phyloP scores from a whole-genome alignment of 1,140 invertebrate genomes.

The Diorhabda sublineata region DNA sequence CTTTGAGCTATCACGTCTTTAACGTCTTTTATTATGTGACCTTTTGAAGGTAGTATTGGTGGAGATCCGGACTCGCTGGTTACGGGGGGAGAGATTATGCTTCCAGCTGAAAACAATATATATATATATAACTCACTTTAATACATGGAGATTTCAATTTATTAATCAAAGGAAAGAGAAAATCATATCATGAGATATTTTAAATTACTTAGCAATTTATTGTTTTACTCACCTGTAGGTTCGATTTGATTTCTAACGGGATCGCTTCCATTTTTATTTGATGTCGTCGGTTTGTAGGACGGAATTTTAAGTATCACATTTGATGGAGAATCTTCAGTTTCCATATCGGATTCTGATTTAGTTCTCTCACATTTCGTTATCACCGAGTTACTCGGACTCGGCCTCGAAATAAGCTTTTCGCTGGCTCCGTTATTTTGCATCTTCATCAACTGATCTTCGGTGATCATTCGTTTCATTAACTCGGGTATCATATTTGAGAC shows the following conservation, averaged over 20 bases:
- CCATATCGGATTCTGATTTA: constrained; percentile 43
- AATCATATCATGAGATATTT: too few species aligned
- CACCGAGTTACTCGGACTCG: constrained; percentile 47
- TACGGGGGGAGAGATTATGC: constrained; percentile 45
- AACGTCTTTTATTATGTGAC: constrained; percentile 56
- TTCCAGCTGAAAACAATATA: constrained; percentile 16
- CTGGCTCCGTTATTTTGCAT: constrained; percentile 45
- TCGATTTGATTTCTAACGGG: constrained; percentile 39
- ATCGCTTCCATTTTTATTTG: constrained; percentile 60
- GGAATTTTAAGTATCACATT: constrained; percentile 86
- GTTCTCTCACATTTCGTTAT: constrained; percentile 37
- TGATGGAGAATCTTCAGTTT: constrained; percentile 50
- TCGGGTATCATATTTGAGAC: constrained; percentile 52
- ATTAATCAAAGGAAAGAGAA: too few species aligned
- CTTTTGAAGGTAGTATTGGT: constrained; percentile 52
- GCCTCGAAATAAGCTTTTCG: constrained; percentile 39
- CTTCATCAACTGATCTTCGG: constrained; percentile 53
- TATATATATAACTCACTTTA: too few species aligned
- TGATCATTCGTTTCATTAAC: constrained; percentile 56
- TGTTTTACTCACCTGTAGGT: constrained; percentile 9
- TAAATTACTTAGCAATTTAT: too few species aligned
- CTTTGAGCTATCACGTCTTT: constrained; percentile 82
- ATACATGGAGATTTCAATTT: too few species aligned
- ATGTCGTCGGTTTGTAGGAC: constrained; percentile 78
- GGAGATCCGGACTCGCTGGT: constrained; percentile 52